A percentile compares a stretch with the other conserved stretches of the same genome.
These are phyloP conservation scores for Myanophis thanlyinensis DNA, from an alignment of 2,113 vertebrate genomes.

Conservation along the genomic window DNA sequence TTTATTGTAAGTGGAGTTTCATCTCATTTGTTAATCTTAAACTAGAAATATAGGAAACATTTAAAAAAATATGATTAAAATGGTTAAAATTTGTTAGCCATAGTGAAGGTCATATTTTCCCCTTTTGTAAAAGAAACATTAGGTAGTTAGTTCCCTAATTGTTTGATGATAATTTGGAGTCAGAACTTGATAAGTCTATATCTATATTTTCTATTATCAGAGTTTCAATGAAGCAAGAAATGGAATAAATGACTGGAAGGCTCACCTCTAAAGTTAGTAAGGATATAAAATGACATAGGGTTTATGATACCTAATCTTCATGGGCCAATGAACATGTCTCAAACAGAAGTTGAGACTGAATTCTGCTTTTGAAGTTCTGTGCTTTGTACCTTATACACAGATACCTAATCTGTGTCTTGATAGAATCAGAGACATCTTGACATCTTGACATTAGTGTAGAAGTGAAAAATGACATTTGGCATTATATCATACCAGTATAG, in stretches of 20 bases:
- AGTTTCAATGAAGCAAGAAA: not conserved
- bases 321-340: not conserved
- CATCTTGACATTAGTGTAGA: not conserved
- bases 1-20: constrained; percentile 27
- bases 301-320: not conserved
- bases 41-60: constrained; percentile 41
- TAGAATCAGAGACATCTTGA: not conserved
- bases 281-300: not conserved
- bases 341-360: not conserved
- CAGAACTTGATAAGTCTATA: not conserved
- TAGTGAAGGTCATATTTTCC: constrained; percentile 42
- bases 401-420: not conserved
- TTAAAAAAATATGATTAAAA: constrained; percentile 44
- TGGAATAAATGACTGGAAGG: not conserved
- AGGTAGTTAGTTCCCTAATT: constrained; percentile 29
- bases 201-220: not conserved
- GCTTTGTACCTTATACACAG: not conserved
- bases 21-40: constrained; percentile 49
- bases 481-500: not conserved
- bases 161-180: constrained; percentile 41
- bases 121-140: constrained; percentile 31
- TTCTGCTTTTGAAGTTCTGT: not conserved
- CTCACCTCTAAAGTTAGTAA: not conserved
- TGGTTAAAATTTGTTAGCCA: constrained; percentile 38
- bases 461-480: not conserved